phyloP scores from a whole-genome alignment of 2,113 vertebrate species.

The Periophthalmodon schlosseri region DNA sequence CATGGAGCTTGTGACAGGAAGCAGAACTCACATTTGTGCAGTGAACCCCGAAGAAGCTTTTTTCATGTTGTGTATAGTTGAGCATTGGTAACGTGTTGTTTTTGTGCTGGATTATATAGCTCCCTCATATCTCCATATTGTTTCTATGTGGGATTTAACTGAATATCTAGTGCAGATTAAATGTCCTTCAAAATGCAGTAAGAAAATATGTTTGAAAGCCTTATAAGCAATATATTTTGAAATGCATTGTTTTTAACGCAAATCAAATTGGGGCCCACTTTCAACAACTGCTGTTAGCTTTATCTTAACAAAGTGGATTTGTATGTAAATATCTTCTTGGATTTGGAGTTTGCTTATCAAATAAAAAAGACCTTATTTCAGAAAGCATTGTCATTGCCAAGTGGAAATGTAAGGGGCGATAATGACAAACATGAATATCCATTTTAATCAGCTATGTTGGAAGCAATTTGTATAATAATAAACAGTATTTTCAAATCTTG shows the following conservation, averaged over 20 bases:
- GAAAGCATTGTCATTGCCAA: not conserved
- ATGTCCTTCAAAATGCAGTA: not conserved
- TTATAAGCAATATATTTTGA: not conserved
- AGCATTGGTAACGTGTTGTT: not conserved
- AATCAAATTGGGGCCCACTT: not conserved
- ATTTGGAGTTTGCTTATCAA: not conserved
- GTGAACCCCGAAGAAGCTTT: not conserved
- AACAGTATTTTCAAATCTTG: too few relatives aligned
- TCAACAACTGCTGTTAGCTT: not conserved
- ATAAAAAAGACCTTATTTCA: not conserved
- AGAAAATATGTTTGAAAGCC: not conserved
- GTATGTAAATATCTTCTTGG: not conserved
- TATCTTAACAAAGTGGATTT: not conserved
- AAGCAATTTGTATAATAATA: too few relatives aligned
- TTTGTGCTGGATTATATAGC: not conserved
- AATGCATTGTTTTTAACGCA: not conserved
- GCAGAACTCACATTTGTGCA: not conserved
- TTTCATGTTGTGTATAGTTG: not conserved
- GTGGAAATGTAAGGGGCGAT: not conserved
- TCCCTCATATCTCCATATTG: not conserved
- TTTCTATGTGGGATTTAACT: not conserved
- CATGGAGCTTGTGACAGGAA: constrained; percentile 11
- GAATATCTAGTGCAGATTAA: not conserved
- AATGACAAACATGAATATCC: too few relatives aligned
- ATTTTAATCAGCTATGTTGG: too few relatives aligned